A percentile compares a stretch with the other conserved stretches of the same genome.
Evolutionary conservation across 2,797 vertebrate species (phyloP).

Genomic region (Anas acuta): DNA sequence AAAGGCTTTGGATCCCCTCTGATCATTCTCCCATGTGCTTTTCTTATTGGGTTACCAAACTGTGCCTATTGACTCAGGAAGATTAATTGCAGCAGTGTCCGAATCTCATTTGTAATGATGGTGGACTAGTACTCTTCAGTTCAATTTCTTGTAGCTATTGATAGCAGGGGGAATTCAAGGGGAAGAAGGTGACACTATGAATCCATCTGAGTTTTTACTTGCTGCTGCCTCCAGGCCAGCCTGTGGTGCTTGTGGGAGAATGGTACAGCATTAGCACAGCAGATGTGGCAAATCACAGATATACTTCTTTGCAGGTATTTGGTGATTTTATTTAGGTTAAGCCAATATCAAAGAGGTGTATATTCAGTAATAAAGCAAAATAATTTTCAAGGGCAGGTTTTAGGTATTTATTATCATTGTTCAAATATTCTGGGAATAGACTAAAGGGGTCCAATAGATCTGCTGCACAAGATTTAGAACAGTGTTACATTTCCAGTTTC

Average conservation of each 20-base stretch:
- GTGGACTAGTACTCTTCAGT: neutral
- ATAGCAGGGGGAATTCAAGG: accelerated
- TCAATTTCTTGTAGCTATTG: neutral
- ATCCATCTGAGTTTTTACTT: neutral
- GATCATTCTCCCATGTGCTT: neutral
- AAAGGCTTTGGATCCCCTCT: neutral
- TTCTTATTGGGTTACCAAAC: conserved; percentile 29
- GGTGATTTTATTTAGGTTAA: neutral
- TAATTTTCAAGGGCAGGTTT: neutral
- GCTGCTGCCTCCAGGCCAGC: neutral
- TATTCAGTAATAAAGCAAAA: neutral
- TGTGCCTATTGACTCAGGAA: neutral
- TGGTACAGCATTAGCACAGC: neutral
- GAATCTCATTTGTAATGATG: neutral
- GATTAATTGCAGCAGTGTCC: neutral
- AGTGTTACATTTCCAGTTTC: neutral
- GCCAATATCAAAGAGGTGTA: neutral
- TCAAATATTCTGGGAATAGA: neutral
- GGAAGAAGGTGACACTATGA: neutral
- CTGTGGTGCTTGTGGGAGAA: neutral
- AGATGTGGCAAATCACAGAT: neutral
- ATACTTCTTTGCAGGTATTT: neutral
- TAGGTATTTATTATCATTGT: neutral
- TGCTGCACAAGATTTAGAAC: neutral
- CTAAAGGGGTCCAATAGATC: neutral